Evolutionary conservation across 2,888 invertebrate species (phyloP).

Genomic region (Biston betularia): DNA sequence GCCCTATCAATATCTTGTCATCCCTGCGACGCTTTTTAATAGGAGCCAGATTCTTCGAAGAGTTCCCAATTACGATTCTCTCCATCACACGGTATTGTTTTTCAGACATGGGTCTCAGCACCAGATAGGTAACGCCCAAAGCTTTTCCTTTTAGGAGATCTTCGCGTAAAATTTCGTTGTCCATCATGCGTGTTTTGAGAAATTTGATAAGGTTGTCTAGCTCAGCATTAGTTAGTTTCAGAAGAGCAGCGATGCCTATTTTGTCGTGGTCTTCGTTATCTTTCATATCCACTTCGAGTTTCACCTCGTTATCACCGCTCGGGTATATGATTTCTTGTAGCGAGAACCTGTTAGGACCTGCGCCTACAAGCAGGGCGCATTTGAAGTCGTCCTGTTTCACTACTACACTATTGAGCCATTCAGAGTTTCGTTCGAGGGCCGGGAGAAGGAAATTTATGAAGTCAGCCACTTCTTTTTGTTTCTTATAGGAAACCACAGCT

Average conservation of each 20-base stretch:
- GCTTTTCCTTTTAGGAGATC: slow-evolving; percentile 73
- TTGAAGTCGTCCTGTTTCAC: slow-evolving; percentile 68
- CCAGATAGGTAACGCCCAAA: slow-evolving; percentile 71
- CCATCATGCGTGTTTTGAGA: slow-evolving; percentile 67
- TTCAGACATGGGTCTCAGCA: slow-evolving; percentile 70
- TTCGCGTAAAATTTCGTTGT: slow-evolving; percentile 64
- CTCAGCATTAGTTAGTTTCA: slow-evolving; percentile 65
- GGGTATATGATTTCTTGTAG: slow-evolving; percentile 77
- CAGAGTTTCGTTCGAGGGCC: slow-evolving; percentile 70
- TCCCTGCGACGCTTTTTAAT: slow-evolving; percentile 65
- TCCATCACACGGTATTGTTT: slow-evolving; percentile 74
- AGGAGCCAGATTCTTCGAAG: slow-evolving; percentile 59
- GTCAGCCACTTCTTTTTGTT: slow-evolving; percentile 73
- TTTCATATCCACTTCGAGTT: slow-evolving; percentile 72
- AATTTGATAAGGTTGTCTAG: slow-evolving; percentile 68
- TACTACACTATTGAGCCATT: slow-evolving; percentile 72
- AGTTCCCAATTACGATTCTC: slow-evolving; percentile 66
- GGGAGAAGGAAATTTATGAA: slow-evolving; percentile 71
- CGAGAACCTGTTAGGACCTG: slow-evolving; percentile 77
- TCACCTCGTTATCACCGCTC: slow-evolving; percentile 61
- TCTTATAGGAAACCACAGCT: slow-evolving; percentile 72
- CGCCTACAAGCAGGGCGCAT: slow-evolving; percentile 73
- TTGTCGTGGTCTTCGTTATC: slow-evolving; percentile 78
- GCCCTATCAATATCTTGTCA: slow-evolving; percentile 59
- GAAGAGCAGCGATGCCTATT: slow-evolving; percentile 72